These are phyloP conservation scores for Drosophila bifasciata DNA, from an alignment of 1,140 invertebrate genomes.

Conservation along the genomic window DNA sequence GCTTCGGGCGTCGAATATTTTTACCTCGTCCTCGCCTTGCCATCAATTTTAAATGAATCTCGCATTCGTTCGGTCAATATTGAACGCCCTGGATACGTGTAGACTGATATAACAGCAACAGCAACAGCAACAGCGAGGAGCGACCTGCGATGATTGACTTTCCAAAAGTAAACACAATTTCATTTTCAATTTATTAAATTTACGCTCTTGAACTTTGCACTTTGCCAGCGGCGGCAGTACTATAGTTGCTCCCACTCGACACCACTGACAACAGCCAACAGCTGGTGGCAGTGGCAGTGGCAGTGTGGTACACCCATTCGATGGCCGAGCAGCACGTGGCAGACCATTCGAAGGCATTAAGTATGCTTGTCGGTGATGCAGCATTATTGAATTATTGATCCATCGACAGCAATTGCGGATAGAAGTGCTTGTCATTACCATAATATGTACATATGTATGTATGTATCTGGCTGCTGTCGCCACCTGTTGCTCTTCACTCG, in stretches of 20 bases:
- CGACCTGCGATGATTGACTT: constrained; percentile 34
- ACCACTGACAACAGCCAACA: constrained; percentile 1
- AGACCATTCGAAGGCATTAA: constrained; percentile 8
- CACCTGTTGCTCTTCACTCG: constrained; percentile 14
- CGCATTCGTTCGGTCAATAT: constrained; percentile 66
- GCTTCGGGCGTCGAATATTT: background rate
- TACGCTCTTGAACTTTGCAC: constrained; percentile 45
- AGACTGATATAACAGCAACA: constrained; percentile 15
- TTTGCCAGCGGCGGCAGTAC: constrained; percentile 10
- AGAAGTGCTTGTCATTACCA: constrained; percentile 8
- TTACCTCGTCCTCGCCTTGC: constrained; percentile 35
- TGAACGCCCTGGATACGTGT: constrained; percentile 46
- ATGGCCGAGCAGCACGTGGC: too few species aligned
- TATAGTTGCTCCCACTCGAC: background rate
- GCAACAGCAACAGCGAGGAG: constrained; percentile 2
- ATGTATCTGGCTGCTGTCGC: background rate
- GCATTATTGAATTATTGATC: background rate
- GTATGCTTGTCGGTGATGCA: constrained; percentile 15
- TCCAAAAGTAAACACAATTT: constrained; percentile 63
- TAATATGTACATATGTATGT: too few species aligned
- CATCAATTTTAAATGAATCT: constrained; percentile 73
- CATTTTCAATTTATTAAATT: constrained; percentile 64
- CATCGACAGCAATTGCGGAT: background rate
- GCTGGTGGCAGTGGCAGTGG: constrained; percentile 3
- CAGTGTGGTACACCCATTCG: too few species aligned